Conservation (phyloP, 2,888 invertebrate genomes). For the Lithophane leautieri region DNA sequence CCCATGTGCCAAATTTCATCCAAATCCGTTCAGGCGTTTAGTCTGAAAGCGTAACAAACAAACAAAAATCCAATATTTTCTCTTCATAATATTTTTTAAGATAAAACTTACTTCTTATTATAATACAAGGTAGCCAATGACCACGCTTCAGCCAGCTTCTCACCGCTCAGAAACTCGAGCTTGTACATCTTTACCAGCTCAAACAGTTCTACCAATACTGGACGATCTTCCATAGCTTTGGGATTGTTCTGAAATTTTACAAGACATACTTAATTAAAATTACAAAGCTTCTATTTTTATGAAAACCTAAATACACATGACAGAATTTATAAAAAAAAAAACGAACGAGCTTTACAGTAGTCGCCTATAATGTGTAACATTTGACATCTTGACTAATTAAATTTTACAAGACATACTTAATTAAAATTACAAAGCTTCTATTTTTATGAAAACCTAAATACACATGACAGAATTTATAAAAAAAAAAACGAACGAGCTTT, state of each 20-base stretch:
- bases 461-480: too few species aligned
- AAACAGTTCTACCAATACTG: conserved; percentile 74
- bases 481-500: too few species aligned
- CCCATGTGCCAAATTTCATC: too few species aligned
- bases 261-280: neutral
- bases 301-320: neutral
- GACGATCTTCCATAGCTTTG: conserved; percentile 52
- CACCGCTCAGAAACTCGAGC: conserved; percentile 71
- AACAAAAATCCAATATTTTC: too few species aligned
- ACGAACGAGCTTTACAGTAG: too few species aligned
- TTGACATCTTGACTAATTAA: too few species aligned
- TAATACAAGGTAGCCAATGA: conserved; percentile 76
- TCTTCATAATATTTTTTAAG: too few species aligned
- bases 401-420: neutral
- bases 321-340: too few species aligned
- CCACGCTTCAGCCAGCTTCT: conserved; percentile 77
- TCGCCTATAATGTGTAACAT: too few species aligned
- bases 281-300: neutral
- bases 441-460: neutral
- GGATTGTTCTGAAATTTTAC: conserved; percentile 12
- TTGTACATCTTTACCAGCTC: conserved; percentile 74
- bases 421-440: neutral
- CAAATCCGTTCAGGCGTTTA: too few species aligned
- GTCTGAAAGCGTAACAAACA: too few species aligned
- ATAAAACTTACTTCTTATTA: conserved; percentile 74